These are phyloP conservation scores for Morphnarchus princeps DNA, from an alignment of 2,113 vertebrate genomes.

Conservation along the genomic window DNA sequence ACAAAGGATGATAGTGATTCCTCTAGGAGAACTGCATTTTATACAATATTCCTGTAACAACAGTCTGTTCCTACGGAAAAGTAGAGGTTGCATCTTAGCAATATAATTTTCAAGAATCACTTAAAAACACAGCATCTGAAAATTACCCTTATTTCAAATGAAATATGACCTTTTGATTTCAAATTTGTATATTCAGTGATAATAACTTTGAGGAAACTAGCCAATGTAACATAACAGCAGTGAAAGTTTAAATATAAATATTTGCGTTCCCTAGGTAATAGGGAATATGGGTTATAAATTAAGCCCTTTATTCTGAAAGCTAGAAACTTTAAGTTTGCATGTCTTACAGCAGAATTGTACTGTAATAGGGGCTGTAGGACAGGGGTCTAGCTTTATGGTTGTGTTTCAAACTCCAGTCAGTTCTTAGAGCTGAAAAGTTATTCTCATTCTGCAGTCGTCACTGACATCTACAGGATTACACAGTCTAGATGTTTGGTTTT, in stretches of 20 bases:
- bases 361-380: background rate
- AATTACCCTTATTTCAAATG: background rate
- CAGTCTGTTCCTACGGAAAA: background rate
- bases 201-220: background rate
- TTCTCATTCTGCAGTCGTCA: background rate
- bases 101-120: background rate
- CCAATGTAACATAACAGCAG: background rate
- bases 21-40: background rate
- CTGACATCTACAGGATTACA: background rate
- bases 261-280: background rate
- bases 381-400: background rate
- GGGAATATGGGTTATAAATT: background rate
- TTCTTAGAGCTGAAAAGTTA: background rate
- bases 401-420: background rate
- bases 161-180: background rate
- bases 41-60: background rate
- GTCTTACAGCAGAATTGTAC: background rate
- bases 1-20: background rate
- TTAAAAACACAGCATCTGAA: background rate
- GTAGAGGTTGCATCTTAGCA: background rate
- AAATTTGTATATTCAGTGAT: background rate
- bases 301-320: background rate
- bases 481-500: background rate
- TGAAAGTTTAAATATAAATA: background rate
- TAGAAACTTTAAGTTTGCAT: background rate